Evolutionary conservation across 2,888 invertebrate species (phyloP), one percentile per base, ranked within the genome.

Genomic region (Drosophila incognita): DNA sequence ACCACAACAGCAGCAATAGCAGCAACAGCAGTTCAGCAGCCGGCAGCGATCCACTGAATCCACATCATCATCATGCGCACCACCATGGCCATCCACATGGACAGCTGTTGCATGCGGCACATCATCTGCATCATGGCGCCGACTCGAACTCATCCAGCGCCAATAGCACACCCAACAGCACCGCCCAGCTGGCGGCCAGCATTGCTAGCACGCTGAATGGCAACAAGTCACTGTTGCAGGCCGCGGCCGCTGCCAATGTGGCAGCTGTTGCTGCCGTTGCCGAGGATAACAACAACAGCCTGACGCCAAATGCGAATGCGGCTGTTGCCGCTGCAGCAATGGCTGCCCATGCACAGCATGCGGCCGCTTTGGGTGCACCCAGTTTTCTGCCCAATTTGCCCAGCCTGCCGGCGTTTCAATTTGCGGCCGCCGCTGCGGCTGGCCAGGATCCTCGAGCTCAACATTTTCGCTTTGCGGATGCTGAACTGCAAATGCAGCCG

Each of bases 381-480:
- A 74, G 76, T 49, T 76, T 89, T 65, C 46, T 84, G 66, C 81
- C 87, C 40, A 92, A 92, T 78, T 93, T 93, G 94, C 94, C 93
- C 62, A 68, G 94, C 93, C 77, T 91, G 94, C 92, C 86, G 94
- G 94, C 83, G 70, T 97, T 97, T 93, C 95, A 96, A 76, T 88
- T 88, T 54, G 86, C 85, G 7, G 87, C 87, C 21, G 90, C 89
- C 8, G 86, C 86, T 1, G 89, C 85, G 13, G 89, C 78, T 27
- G 76, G 82, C 93, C 97, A 97, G 90, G 97, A 97, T 29, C 80
- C 69, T 61, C 96, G 96, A 82, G 94, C 96, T 53, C 95, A 96
- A 56, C 95, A 96, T 63, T 97, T 97, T 94, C 95, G 97, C 76
- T 97, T 97, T 93, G 97, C 97, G 66, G 97, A 97, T 80, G 96